Evolutionary conservation across 2,797 vertebrate genomes (phyloP).

Genomic region (Tokudaia muenninki): DNA sequence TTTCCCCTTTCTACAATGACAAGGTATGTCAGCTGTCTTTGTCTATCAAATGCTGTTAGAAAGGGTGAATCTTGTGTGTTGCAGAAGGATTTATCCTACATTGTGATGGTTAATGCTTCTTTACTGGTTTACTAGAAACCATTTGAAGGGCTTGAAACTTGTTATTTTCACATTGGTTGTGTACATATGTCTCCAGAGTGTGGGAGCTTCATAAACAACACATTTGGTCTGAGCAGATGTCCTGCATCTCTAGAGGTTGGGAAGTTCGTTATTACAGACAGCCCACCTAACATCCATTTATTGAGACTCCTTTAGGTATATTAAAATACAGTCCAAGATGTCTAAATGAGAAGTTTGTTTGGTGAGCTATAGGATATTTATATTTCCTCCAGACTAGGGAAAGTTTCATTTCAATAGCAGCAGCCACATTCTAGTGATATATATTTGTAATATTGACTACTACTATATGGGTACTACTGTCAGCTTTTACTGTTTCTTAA

Average conservation of each 20-base stretch:
- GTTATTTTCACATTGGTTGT: constrained; percentile 77
- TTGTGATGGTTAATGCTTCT: constrained; percentile 33
- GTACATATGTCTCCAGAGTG: constrained; percentile 78
- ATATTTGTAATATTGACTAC: constrained; percentile 73
- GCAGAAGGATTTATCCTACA: constrained; percentile 39
- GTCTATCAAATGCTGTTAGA: background rate
- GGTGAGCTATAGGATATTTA: constrained; percentile 32
- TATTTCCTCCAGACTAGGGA: constrained; percentile 59
- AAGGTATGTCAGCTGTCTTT: constrained; percentile 4
- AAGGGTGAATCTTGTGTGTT: constrained; percentile 24
- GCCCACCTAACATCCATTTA: constrained; percentile 80
- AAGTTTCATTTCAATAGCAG: constrained; percentile 73
- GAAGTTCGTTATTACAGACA: constrained; percentile 82
- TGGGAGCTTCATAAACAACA: constrained; percentile 79
- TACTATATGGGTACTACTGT: constrained; percentile 45
- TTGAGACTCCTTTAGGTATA: constrained; percentile 76
- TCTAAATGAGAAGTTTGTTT: constrained; percentile 79
- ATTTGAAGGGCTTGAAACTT: constrained; percentile 80
- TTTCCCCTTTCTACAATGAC: background rate
- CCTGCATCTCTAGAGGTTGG: constrained; percentile 78
- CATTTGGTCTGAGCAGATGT: constrained; percentile 77
- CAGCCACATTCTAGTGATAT: constrained; percentile 73
- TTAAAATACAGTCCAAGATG: constrained; percentile 78
- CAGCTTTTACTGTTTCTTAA: constrained; percentile 70
- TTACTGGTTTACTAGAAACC: constrained; percentile 64